Conservation (phyloP, 2,888 invertebrate genomes). For the Balanococcus diminutus region DNA sequence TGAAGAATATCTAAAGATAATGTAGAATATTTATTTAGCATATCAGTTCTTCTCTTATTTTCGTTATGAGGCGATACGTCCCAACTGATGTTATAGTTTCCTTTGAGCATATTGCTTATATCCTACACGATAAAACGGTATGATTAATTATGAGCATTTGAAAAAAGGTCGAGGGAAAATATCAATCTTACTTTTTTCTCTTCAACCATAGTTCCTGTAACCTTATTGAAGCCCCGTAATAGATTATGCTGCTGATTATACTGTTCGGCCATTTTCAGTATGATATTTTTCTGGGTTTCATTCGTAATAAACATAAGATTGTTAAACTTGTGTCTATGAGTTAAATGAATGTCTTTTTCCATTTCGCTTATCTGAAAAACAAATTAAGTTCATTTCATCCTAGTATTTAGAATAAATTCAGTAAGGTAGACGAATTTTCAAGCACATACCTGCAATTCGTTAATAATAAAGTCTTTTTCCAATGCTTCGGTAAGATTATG, state of each 20-base stretch:
- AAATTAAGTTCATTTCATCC: background rate
- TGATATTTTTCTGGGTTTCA: conserved; percentile 58
- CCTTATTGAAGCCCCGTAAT: conserved; percentile 65
- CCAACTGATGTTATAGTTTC: conserved; percentile 42
- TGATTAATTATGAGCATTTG: background rate
- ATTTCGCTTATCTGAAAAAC: conserved; percentile 35
- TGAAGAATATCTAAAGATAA: conserved; percentile 40
- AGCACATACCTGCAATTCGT: conserved; percentile 28
- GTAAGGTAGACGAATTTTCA: background rate
- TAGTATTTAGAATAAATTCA: background rate
- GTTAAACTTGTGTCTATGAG: conserved; percentile 16
- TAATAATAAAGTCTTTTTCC: conserved; percentile 16
- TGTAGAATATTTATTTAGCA: background rate
- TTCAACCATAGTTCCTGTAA: conserved; percentile 66
- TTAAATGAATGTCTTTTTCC: conserved; percentile 18
- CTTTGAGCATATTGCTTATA: conserved; percentile 47
- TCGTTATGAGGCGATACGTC: conserved; percentile 44
- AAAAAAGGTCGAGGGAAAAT: background rate
- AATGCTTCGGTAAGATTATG: conserved; percentile 37
- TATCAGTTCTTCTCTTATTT: conserved; percentile 34
- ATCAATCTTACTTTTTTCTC: conserved; percentile 65
- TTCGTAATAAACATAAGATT: conserved; percentile 1
- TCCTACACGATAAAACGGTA: background rate
- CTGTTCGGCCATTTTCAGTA: conserved; percentile 54
- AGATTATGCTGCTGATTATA: conserved; percentile 55